Base-by-base conservation (phyloP, 2,888 invertebrate species). In the Apoderus coryli region DNA sequence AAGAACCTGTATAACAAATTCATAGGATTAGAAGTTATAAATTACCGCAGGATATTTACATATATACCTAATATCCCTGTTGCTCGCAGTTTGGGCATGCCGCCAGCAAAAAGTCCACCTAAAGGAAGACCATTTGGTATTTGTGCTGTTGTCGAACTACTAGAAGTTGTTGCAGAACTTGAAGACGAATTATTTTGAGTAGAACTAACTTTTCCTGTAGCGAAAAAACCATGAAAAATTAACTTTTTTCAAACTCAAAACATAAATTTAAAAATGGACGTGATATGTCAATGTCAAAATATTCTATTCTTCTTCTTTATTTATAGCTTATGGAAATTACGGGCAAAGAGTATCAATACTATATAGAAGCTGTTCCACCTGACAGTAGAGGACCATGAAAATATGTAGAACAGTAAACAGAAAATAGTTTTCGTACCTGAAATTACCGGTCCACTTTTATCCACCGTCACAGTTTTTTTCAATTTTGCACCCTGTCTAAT, bases 401-500 rank as follows among this genome's bases (percentile, higher is more conserved):
- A n/a, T n/a, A n/a, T n/a, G n/a, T n/a, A n/a, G n/a, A n/a, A n/a
- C n/a, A n/a, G n/a, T n/a, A n/a, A n/a, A n/a, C n/a, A n/a, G n/a
- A n/a, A n/a, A n/a, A n/a, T n/a, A n/a, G n/a, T n/a, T 11, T 2
- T 39, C 57, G 65, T 69, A 59, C 85, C 82, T 44, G 73, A 63
- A 42, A 86, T 61, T 28, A 69, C 55, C 1, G 90, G 90, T 29
- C 72, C 77, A 69, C 90, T 90, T 59, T 85, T 81, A 54, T 92
- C 90, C 47, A 80, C 76, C n/a, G 89, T 89, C 1, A 76, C 75
- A 31, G 86, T 67, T 60, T 88, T 89, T 57, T 82, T 88, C 41
- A 90, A 61, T 47, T 69, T 69, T 29, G 76, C 61, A 33, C 89
- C 90, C 54, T 77, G 76, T 46, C 85, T 72, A 47, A 90, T 90